phyloP scores from a whole-genome alignment of 1,140 invertebrate species.

The Apis laboriosa region DNA sequence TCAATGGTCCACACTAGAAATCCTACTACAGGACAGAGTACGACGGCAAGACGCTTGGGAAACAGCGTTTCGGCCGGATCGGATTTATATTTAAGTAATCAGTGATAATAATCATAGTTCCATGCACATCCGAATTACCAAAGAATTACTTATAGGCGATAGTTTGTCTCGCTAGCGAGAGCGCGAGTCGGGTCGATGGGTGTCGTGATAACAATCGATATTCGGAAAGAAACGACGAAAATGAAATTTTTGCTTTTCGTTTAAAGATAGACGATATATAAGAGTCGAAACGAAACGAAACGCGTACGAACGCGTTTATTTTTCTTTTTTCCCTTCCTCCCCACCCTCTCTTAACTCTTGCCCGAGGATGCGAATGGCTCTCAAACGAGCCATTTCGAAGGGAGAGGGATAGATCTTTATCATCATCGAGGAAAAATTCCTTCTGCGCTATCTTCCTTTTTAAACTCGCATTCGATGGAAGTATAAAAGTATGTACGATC shows the following conservation, averaged over 20 bases:
- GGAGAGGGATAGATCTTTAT: neutral
- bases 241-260: neutral
- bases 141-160: conserved; percentile 70
- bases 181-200: conserved; percentile 36
- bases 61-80: neutral
- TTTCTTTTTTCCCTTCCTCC: too few species aligned
- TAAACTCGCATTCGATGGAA: neutral
- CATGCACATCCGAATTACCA: conserved; percentile 79
- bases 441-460: neutral
- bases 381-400: too few species aligned
- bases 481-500: neutral
- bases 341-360: too few species aligned
- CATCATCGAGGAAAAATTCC: neutral
- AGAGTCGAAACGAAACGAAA: too few species aligned
- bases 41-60: too few species aligned
- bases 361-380: too few species aligned
- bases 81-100: conserved; percentile 67
- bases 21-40: neutral
- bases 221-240: neutral
- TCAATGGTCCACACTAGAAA: neutral
- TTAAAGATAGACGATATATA: too few species aligned
- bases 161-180: conserved; percentile 62
- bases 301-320: too few species aligned
- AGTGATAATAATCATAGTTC: conserved; percentile 78
- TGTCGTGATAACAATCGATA: neutral